Percentiles rank a stretch among this genome's conserved stretches.
Conservation (phyloP, 2,797 vertebrate species). For the Picus viridis region DNA sequence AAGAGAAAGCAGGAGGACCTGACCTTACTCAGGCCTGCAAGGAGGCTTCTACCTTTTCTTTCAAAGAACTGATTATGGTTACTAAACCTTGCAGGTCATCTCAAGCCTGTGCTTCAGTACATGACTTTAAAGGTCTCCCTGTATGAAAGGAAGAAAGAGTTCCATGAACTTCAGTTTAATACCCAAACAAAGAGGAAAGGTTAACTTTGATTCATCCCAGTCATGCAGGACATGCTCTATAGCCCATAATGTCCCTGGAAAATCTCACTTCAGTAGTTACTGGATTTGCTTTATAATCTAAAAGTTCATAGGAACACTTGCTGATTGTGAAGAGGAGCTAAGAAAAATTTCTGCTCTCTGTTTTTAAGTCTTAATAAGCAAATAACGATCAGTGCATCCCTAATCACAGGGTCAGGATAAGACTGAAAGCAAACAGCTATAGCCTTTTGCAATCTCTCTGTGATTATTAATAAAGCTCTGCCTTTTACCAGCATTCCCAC, state of each 20-base stretch:
- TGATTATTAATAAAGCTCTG: constrained; percentile 1
- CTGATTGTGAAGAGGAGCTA: background rate
- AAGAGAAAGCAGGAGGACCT: background rate
- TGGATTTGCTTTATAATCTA: background rate
- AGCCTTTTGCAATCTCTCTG: background rate
- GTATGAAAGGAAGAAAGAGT: background rate
- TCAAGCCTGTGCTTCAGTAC: background rate
- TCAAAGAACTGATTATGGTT: background rate
- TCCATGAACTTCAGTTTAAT: background rate
- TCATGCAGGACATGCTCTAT: background rate
- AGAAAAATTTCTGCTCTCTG: constrained; percentile 1
- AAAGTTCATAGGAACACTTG: background rate
- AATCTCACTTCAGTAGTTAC: background rate
- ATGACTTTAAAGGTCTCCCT: background rate
- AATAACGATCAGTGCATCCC: background rate
- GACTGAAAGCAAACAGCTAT: constrained; percentile 10
- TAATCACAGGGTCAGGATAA: background rate
- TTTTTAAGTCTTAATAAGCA: constrained; percentile 24
- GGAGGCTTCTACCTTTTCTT: background rate
- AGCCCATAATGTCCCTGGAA: background rate
- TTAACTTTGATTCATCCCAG: background rate
- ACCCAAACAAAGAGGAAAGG: background rate
- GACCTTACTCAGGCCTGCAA: background rate
- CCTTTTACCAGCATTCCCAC: background rate
- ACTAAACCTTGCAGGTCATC: background rate